Evolutionary conservation across 1,140 invertebrate species (phyloP).

Genomic region (Tetramorium alpestre): DNA sequence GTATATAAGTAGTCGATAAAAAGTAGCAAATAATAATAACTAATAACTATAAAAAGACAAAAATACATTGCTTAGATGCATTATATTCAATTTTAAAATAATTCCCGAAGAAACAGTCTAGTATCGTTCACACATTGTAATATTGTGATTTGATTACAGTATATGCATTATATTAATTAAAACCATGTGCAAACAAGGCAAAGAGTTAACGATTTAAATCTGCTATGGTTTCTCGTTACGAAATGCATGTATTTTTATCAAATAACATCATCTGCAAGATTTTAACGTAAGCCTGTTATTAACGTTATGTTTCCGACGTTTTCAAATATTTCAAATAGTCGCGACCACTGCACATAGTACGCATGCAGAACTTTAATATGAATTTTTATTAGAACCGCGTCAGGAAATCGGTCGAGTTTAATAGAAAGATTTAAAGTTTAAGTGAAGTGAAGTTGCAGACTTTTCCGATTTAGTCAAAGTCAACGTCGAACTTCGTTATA

Average conservation of each 20-base stretch:
- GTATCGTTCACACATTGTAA: not conserved
- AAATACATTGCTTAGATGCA: not conserved
- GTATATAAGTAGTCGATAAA: no score
- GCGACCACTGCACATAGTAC: not conserved
- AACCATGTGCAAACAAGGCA: not conserved
- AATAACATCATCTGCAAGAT: not conserved
- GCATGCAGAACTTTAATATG: conserved; percentile 28
- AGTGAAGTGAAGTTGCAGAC: conserved; percentile 35
- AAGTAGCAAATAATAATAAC: no score
- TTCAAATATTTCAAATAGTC: not conserved
- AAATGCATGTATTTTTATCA: not conserved
- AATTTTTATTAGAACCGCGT: conserved; percentile 42
- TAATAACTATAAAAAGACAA: not conserved
- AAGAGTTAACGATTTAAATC: not conserved
- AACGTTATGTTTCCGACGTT: not conserved
- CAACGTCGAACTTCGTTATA: conserved; percentile 35
- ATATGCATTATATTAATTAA: not conserved
- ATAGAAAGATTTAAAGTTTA: conserved; percentile 59
- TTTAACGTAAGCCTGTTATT: not conserved
- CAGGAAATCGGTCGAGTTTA: conserved; percentile 46
- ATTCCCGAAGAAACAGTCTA: not conserved
- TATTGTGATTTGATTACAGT: not conserved
- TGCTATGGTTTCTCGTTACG: not conserved
- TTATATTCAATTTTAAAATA: not conserved
- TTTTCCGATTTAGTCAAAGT: conserved; percentile 56